A percentile compares a stretch with the other conserved stretches of the same genome.
These are phyloP conservation scores for Stegastes partitus DNA, from an alignment of 2,113 vertebrate genomes.

Conservation along the genomic window DNA sequence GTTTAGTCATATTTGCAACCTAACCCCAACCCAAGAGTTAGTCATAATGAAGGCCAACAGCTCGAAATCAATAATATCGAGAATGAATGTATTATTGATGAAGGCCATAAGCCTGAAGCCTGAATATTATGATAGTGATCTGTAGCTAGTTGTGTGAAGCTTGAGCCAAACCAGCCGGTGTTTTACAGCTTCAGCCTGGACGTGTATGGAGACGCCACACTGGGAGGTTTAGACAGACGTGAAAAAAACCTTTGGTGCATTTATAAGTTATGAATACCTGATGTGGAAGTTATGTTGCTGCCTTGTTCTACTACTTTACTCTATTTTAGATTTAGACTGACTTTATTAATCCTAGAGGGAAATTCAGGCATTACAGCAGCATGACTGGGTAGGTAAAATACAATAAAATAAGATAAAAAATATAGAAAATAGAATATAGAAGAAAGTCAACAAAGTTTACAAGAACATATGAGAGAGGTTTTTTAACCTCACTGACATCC, in stretches of 20 bases:
- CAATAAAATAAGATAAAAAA: too few relatives aligned
- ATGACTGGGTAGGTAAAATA: too few relatives aligned
- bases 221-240: neutral
- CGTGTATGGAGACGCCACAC: neutral
- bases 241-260: neutral
- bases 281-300: neutral
- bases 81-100: neutral
- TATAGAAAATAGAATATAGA: too few relatives aligned
- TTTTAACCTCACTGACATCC: constrained; percentile 7
- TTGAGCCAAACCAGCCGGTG: neutral
- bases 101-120: neutral
- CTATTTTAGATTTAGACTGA: neutral
- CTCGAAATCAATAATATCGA: neutral
- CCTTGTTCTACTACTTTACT: neutral
- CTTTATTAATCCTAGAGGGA: too few relatives aligned
- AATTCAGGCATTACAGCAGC: too few relatives aligned
- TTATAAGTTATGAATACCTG: neutral
- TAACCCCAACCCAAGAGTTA: too few relatives aligned
- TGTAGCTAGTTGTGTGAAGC: neutral
- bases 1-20: neutral
- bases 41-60: neutral
- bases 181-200: neutral
- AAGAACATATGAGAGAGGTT: too few relatives aligned
- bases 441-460: too few relatives aligned
- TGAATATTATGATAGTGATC: constrained; percentile 8